Evolutionary conservation across 1,140 invertebrate genomes (phyloP).

Genomic region (Pemphigus obesinymphae): DNA sequence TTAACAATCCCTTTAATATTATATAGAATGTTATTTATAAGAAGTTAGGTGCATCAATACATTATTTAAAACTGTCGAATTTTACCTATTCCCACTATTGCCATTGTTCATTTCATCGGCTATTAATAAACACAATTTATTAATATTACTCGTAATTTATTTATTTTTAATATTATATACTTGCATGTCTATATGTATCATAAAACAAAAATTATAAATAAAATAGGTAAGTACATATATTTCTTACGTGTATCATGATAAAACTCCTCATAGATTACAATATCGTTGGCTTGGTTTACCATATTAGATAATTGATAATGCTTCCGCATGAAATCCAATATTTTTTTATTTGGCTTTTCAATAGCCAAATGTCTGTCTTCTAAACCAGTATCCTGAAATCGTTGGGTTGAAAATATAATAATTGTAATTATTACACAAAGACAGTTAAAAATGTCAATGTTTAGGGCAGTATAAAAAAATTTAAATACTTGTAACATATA

Average conservation of each 20-base stretch:
- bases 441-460: too few species aligned
- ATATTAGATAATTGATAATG: slow-evolving; percentile 69
- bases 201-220: too few species aligned
- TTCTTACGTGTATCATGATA: slow-evolving; percentile 56
- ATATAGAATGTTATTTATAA: too few species aligned
- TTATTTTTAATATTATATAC: too few species aligned
- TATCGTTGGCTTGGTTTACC: slow-evolving; percentile 83
- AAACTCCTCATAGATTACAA: slow-evolving; percentile 80
- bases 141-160: too few species aligned
- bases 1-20: too few species aligned
- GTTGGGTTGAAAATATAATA: too few species aligned
- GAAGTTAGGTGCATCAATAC: too few species aligned
- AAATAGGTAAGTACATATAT: too few species aligned
- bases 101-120: background rate
- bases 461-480: too few species aligned
- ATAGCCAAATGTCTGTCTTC: slow-evolving; percentile 73
- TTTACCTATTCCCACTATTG: background rate
- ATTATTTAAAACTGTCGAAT: background rate
- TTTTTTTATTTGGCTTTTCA: slow-evolving; percentile 83
- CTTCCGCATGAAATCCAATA: slow-evolving; percentile 77
- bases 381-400: slow-evolving; percentile 62
- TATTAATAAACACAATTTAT: background rate
- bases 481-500: slow-evolving; percentile 63
- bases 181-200: too few species aligned
- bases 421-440: too few species aligned